These are phyloP conservation scores for Philaenus spumarius DNA, from an alignment of 1,140 invertebrate species.

Conservation along the genomic window DNA sequence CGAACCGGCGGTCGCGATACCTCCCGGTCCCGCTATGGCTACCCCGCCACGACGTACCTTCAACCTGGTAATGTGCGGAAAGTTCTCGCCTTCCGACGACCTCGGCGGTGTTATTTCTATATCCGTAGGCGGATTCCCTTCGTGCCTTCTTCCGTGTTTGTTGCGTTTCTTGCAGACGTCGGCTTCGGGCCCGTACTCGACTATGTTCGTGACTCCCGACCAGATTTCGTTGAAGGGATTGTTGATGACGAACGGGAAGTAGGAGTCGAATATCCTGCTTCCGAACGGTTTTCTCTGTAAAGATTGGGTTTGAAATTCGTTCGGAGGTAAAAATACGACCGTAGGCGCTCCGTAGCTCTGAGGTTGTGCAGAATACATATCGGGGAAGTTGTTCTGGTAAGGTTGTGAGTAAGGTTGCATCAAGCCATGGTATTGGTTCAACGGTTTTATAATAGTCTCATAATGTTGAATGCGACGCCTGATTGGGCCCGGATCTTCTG, in stretches of 20 bases:
- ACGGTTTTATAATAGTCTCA: constrained; percentile 9
- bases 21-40: constrained; percentile 64
- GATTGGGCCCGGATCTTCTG: not conserved
- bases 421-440: not conserved
- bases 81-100: not conserved
- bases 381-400: not conserved
- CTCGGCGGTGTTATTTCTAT: not conserved
- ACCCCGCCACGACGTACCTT: constrained; percentile 61
- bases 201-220: constrained; percentile 38
- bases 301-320: too few species aligned
- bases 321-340: too few species aligned
- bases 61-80: constrained; percentile 55
- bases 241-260: constrained; percentile 49
- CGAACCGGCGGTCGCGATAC: constrained; percentile 61
- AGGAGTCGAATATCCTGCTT: constrained; percentile 20
- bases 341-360: too few species aligned
- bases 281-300: not conserved
- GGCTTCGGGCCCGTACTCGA: constrained; percentile 49
- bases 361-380: too few species aligned
- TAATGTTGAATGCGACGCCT: constrained; percentile 19
- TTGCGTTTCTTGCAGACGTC: constrained; percentile 40
- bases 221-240: constrained; percentile 44
- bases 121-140: not conserved
- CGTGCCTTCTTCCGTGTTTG: constrained; percentile 30
- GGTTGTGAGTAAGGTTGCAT: not conserved